phyloP scores from a whole-genome alignment of 2,113 vertebrate species.

The Macaca fascicularis region T2T-MFA8v1.1 NC_088386.1:108410501-108411000 shows the following conservation, averaged over 20 bases:
- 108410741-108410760: background rate
- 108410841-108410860: background rate
- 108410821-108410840: background rate
- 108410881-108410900: slow-evolving; percentile 31
- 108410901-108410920: background rate
- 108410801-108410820: background rate
- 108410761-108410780: background rate
- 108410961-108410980: slow-evolving; percentile 32
- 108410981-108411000: slow-evolving; percentile 48
- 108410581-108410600: background rate
- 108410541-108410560: background rate
- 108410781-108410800: background rate
- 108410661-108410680: background rate
- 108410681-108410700: background rate
- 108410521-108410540: background rate
- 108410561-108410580: background rate
- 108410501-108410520: background rate
- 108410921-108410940: background rate
- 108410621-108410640: slow-evolving; percentile 16
- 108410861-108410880: background rate
- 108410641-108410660: background rate
- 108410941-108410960: slow-evolving; percentile 33
- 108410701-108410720: background rate
- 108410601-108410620: slow-evolving; percentile 9
- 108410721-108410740: background rate